Base-by-base conservation (phyloP, 2,797 vertebrate genomes). In the Jordanella pulchra region DNA sequence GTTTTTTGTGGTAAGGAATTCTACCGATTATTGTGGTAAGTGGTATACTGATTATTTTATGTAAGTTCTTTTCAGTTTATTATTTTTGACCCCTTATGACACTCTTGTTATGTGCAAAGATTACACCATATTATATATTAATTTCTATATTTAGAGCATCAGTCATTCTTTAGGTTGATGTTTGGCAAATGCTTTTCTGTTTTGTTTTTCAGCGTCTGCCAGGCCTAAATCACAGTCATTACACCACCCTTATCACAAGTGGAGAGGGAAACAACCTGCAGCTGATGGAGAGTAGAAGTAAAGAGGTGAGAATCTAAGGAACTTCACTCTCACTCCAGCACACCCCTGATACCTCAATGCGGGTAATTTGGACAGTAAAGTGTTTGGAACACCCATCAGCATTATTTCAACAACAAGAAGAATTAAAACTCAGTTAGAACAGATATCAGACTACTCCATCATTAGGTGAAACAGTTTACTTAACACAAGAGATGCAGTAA, bases 211-310 rank as follows among this genome's bases (percentile, higher is more conserved):
- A 27, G n/a, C 13, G 39, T 77, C 39, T n/a, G 32, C 51, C 2
- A 4, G 32, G 50, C 54, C 54, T 50, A 73, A 86, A 89, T 81
- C 77, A 85, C 64, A 72, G 82, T 81, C 35, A 85, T 89, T 51
- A 18, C 5, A 0, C 2, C 3, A 18, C 68, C 75, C 77, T 86
- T 67, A 71, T 78, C 65, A 77, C 21, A 55, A 87, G 83, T 83
- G 76, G 70, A 81, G 79, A 76, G 67, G 28, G 14, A 85, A 87
- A 88, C 35, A 51, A 87, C 82, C 10, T 64, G 54, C 77, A 83
- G 74, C 85, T 13, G 1, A 81, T n/a, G 0, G 30, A 54, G 27
- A 27, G n/a, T 23, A 23, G 25, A 45, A 76, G 53, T 69, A 84
- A 68, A 64, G 51, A 76, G 80, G 76, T 64, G 64, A 55, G 56